phyloP scores from a whole-genome alignment of 2,888 invertebrate genomes.

The Agrochola macilenta region DNA sequence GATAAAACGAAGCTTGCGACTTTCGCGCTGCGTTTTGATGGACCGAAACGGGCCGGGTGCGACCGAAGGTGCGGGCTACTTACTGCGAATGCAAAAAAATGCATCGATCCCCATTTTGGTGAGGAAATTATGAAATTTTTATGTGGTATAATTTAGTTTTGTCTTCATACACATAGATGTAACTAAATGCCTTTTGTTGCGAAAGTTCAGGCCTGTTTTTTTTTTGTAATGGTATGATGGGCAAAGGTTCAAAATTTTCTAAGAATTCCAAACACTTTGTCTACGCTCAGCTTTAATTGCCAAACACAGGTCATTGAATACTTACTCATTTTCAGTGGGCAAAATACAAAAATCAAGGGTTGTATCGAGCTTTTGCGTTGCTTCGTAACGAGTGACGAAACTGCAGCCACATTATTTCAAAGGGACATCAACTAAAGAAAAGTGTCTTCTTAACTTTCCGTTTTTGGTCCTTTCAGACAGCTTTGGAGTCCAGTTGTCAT shows the following conservation, averaged over 20 bases:
- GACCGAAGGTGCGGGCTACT: conserved; percentile 64
- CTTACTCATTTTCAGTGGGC: neutral
- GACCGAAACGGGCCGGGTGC: conserved; percentile 74
- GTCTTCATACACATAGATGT: neutral
- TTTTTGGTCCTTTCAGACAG: no score
- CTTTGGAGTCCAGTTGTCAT: neutral
- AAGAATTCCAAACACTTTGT: neutral
- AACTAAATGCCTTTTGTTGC: neutral
- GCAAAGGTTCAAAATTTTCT: neutral
- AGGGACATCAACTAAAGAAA: neutral
- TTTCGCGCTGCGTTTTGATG: conserved; percentile 78
- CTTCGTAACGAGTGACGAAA: neutral
- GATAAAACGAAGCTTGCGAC: conserved; percentile 80
- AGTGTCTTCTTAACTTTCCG: neutral
- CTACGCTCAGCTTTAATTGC: no score
- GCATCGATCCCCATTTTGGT: neutral
- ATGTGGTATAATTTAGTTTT: no score
- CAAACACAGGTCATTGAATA: neutral
- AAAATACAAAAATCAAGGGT: neutral
- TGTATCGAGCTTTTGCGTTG: neutral
- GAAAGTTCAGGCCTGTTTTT: neutral
- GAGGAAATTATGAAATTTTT: neutral
- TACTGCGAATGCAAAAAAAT: conserved; percentile 51
- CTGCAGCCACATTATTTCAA: neutral
- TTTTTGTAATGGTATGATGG: neutral